Evolutionary conservation across 2,888 invertebrate genomes (phyloP).

Genomic region (Scaptomyza caliginosa): DNA sequence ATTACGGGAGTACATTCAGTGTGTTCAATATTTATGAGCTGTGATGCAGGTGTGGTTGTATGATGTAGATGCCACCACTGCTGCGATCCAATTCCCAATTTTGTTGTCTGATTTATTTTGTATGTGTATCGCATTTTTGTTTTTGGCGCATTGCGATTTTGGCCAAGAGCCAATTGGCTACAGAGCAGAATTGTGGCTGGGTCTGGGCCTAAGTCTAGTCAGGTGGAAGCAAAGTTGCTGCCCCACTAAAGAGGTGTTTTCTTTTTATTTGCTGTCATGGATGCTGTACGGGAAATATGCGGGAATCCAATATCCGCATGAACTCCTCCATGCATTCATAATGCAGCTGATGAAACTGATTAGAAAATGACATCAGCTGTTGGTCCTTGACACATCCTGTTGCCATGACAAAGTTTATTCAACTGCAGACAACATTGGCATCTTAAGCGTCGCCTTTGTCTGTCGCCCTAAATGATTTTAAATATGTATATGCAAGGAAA

Average conservation of each 20-base stretch:
- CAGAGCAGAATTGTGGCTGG: background rate
- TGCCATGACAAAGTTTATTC: slow-evolving; percentile 66
- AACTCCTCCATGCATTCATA: background rate
- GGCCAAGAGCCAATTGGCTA: slow-evolving; percentile 54
- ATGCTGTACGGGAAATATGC: slow-evolving; percentile 34
- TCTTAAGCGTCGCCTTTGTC: slow-evolving; percentile 49
- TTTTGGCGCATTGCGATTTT: slow-evolving; percentile 62
- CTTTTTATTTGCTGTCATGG: slow-evolving; percentile 11
- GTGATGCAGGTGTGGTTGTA: slow-evolving; percentile 47
- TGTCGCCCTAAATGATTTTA: slow-evolving; percentile 20
- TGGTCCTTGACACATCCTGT: slow-evolving; percentile 46
- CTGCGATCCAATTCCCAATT: slow-evolving; percentile 40
- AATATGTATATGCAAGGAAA: slow-evolving; percentile 3
- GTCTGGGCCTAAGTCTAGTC: slow-evolving; percentile 9
- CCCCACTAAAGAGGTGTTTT: slow-evolving; percentile 21
- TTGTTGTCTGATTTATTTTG: slow-evolving; percentile 56
- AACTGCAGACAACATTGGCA: slow-evolving; percentile 56
- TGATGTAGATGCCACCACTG: slow-evolving; percentile 14
- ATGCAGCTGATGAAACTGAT: slow-evolving; percentile 5
- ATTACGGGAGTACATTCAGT: slow-evolving; percentile 35
- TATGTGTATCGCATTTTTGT: slow-evolving; percentile 29
- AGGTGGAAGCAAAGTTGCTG: slow-evolving; percentile 46
- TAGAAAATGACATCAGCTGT: background rate
- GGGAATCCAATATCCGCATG: slow-evolving; percentile 62
- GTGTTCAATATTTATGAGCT: slow-evolving; percentile 64